Base-by-base conservation (phyloP, 1,140 invertebrate species). In the Zaprionus ghesquierei region DNA sequence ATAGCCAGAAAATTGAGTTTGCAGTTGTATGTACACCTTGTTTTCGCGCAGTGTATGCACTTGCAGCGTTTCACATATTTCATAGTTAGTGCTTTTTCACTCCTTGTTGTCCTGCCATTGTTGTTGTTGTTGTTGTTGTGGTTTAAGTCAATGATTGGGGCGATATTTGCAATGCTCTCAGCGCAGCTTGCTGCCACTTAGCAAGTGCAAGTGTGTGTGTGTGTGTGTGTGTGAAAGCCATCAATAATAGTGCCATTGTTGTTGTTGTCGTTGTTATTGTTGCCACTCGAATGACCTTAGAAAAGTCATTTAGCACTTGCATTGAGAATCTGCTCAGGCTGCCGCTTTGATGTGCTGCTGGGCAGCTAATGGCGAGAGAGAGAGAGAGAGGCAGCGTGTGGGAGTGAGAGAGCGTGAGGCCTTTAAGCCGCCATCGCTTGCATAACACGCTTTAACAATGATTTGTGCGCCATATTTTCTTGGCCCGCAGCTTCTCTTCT, bases 311-410 rank as follows among this genome's bases (percentile, higher is more conserved):
- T 38, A 53, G 61, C 50, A 38, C 33, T 64, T 53, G 33, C 51
- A 64, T 64, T 41, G 50, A 54, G 53, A 29, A 33, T 64, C 31
- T 12, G n/a, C n/a, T n/a, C n/a, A n/a, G n/a, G 13, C 60, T 62
- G 20, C 46, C n/a, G 35, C 71, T 64, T 77, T 68, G 46, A 68
- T 61, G 59, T 68, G 27, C 29, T 15, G 41, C 35, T 63, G 61
- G 65, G 65, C 73, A 62, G 56, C 77, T 80, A 80, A 80, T 79
- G 77, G 77, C 66, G 60, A 10, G 60, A 61, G 46, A 29, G 31
- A 62, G 59, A 44, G 38, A 27, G 41, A 31, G 15, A 29, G n/a
- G 33, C 9, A 31, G 25, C 15, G 35, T 23, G 12, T 27, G 75
- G 5, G 15, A 33, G 61, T 38, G 22, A 59, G 33, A 66, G 46